Conservation (phyloP, 2,113 vertebrate species). For the Indri indri region DNA sequence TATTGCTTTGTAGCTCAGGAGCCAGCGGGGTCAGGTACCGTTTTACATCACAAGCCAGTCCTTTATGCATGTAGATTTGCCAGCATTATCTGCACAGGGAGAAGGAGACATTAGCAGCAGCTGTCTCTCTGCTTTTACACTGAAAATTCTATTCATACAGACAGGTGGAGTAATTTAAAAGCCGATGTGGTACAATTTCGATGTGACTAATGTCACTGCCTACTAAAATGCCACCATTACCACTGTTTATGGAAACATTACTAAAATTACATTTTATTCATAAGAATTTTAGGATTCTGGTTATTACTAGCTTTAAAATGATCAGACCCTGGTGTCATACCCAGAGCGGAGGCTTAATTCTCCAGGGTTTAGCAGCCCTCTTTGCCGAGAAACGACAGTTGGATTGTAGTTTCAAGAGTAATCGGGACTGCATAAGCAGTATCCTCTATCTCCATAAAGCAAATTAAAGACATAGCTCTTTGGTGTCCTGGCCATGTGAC, state of each 20-base stretch:
- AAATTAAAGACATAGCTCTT: slow-evolving; percentile 72
- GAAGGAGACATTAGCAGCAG: slow-evolving; percentile 84
- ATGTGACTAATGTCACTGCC: slow-evolving; percentile 87
- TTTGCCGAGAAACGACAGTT: slow-evolving; percentile 62
- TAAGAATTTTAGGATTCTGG: slow-evolving; percentile 80
- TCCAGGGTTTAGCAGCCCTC: slow-evolving; percentile 75
- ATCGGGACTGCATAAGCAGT: slow-evolving; percentile 39
- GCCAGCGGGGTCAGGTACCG: slow-evolving; percentile 81
- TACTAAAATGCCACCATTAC: slow-evolving; percentile 82
- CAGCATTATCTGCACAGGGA: slow-evolving; percentile 81
- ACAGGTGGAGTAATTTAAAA: slow-evolving; percentile 89
- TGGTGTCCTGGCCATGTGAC: slow-evolving; percentile 15
- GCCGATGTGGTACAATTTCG: slow-evolving; percentile 86
- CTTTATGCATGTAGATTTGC: slow-evolving; percentile 82
- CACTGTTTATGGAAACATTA: slow-evolving; percentile 86
- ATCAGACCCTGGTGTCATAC: slow-evolving; percentile 75
- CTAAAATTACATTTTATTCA: slow-evolving; percentile 86
- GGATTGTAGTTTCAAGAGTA: slow-evolving; percentile 66
- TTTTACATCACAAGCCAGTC: slow-evolving; percentile 82
- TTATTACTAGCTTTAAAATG: slow-evolving; percentile 81
- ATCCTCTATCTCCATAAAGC: slow-evolving; percentile 63
- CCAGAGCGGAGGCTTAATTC: slow-evolving; percentile 61
- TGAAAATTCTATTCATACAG: slow-evolving; percentile 85
- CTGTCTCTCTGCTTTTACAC: slow-evolving; percentile 83
- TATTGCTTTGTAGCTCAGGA: slow-evolving; percentile 76